Evolutionary conservation across 1,140 invertebrate species (phyloP), one percentile per base, ranked within the genome.

Genomic region (Drosophila jambulina): DNA sequence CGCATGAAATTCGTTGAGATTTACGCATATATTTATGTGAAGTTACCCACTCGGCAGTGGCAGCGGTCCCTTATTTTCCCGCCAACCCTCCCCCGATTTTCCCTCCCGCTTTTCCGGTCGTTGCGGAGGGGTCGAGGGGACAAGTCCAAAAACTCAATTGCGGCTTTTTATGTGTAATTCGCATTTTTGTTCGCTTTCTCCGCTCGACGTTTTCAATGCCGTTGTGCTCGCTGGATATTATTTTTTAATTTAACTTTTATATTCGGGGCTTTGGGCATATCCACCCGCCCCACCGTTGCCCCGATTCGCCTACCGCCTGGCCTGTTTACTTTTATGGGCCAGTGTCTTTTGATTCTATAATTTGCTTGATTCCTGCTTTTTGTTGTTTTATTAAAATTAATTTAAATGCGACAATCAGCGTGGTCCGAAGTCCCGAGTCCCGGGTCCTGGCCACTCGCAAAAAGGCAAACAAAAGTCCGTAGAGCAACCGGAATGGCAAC

Each of bases 231-330:
- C 46, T 57, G 83, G 65, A 88, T 88, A 88, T 88, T 88, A 87
- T 87, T 87, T 87, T 87, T 87, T 87, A 87, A 87, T 87, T 88
- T 88, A 87, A 80, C 72, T 87, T 87, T 87, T 87, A 88, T 87
- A 90, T 88, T 72, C 51, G 67, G 74, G 64, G 77, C 71, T 88
- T 69, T 72, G 51, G 75, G 53, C 69, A 62, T 69, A 75, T 75
- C 72, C 78, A 62, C 56, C 49, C 32, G 45, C 29, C 42, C 65
- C 36, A 23, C 21, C 60, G 36, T 27, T 40, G 54, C 32, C 21
- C 38, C 56, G 23, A 56, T 29, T 34, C 13, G 67, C 53, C 21
- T 34, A 40, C 36, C 49, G 42, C 38, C 65, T 42, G 49, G 21
- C 54, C 74, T 74, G 80, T 86, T 82, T 67, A 87, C 77, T 80